These are phyloP conservation scores for Bubo bubo DNA, from an alignment of 2,113 vertebrate species.

Conservation along the genomic window DNA sequence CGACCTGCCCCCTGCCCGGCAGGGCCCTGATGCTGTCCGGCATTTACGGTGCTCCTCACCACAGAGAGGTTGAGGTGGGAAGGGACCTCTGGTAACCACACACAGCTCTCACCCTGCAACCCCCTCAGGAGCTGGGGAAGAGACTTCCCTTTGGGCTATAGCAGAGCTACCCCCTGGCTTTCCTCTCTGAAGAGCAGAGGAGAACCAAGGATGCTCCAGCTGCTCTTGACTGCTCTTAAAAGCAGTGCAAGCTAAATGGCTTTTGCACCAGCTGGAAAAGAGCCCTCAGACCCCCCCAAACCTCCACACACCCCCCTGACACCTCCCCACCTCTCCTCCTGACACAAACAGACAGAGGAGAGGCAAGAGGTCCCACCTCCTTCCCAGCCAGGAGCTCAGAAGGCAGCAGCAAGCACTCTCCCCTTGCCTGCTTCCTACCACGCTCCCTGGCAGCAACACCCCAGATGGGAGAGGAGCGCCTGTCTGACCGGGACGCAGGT, in stretches of 20 bases:
- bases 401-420: neutral
- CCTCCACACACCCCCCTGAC: fast-evolving
- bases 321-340: neutral
- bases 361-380: neutral
- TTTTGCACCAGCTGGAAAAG: neutral
- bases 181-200: neutral
- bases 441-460: neutral
- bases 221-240: neutral
- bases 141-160: neutral
- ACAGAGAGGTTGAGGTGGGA: neutral
- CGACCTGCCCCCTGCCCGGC: neutral
- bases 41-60: neutral
- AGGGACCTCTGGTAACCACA: neutral
- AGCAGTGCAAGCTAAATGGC: neutral
- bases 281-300: neutral
- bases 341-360: neutral
- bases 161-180: neutral
- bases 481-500: fast-evolving
- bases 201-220: neutral
- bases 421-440: neutral
- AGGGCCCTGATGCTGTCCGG: fast-evolving
- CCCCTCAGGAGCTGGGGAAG: neutral
- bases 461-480: neutral
- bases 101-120: fast-evolving
- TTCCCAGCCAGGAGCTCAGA: neutral